Evolutionary conservation across 2,888 invertebrate genomes (phyloP), one percentile per base, ranked within the genome.

Genomic region (Pharmacophagus antenor): DNA sequence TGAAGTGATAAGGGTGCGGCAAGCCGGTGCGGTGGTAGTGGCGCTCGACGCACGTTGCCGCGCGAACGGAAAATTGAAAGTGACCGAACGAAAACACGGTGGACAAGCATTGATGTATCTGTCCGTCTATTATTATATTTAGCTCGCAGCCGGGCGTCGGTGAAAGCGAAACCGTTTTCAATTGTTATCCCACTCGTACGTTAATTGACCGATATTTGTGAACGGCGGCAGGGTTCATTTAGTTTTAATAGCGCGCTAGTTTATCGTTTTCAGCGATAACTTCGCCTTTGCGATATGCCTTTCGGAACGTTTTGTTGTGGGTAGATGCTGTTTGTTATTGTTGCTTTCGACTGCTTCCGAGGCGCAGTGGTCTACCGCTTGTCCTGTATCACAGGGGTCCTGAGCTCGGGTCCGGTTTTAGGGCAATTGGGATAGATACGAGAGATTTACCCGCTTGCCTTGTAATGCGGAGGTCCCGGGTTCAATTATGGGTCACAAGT

Each of bases 111-210:
- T 82, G 87, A 84, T 80, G 81, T 82, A 82, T 82, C 76, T 76
- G 75, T 79, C 80, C 79, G 82, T 82, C 84, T 88, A 88, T 88
- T 88, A 85, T 85, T 88, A 88, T 89, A 89, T 89, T 88, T 88
- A 88, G 85, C 79, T 79, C 76, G 76, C 79, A 71, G 73, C 74
- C 72, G 79, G 72, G 77, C 74, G 74, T 71, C 79, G 71, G 63
- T 73, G 88, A 88, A 87, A 90, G 88, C 70, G 87, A 88, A 87
- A 87, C 81, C 82, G 79, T 77, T 85, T 84, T 78, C 86, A 83
- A 87, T 87, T 87, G 88, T 87, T 87, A 86, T 86, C 85, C 78
- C 82, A 75, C 77, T 71, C 78, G 74, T 58, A 67, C 67, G 71
- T 71, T 75, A 76, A 76, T 76, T 77, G 88, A 82, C 86, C 86